Base-by-base conservation (phyloP, 2,888 invertebrate species). In the Stenotaenia linearis region DNA sequence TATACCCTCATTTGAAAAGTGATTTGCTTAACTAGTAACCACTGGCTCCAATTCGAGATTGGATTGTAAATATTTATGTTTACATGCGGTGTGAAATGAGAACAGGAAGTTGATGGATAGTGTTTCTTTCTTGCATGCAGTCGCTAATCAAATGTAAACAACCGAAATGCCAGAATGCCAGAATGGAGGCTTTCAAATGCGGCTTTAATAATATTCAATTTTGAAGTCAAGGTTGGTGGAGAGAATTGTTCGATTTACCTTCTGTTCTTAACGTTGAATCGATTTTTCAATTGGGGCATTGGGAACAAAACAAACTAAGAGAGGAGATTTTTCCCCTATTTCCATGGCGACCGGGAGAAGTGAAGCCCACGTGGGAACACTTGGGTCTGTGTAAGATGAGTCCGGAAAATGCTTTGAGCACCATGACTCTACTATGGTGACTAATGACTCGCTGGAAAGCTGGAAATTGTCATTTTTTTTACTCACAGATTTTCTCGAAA, bases 271-370 rank as follows among this genome's bases (percentile, higher is more conserved):
- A 3, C n/a, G 23, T 61, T 23, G 61, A 23, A 61, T 61, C 61
- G 61, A 61, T 61, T 61, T 61, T 61, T 61, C 61, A 61, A 61
- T 61, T 61, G 61, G 61, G 61, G 61, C 61, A 61, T 61, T 61
- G 61, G 61, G 25, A 61, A 61, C 25, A 61, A 61, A 61, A 61
- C 61, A 61, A 61, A 61, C 61, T 61, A 15, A 28, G 28, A 61
- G 61, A 61, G 15, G 28, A 61, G 6, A 9, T 45, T 61, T 61
- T 61, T 61, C 25, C 18, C 45, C 61, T 25, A 61, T 61, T 61
- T 61, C 61, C 23, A 61, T 61, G 61, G 61, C 61, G 61, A 61
- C 61, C 2, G 23, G 61, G 28, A 45, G 40, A 23, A 61, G 61
- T 61, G 61, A 61, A 61, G 61, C 61, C 61, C 61, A 61, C 61